Evolutionary conservation across 1,140 invertebrate species (phyloP), one percentile per base, ranked within the genome.

Genomic region (Whitmania pigra): DNA sequence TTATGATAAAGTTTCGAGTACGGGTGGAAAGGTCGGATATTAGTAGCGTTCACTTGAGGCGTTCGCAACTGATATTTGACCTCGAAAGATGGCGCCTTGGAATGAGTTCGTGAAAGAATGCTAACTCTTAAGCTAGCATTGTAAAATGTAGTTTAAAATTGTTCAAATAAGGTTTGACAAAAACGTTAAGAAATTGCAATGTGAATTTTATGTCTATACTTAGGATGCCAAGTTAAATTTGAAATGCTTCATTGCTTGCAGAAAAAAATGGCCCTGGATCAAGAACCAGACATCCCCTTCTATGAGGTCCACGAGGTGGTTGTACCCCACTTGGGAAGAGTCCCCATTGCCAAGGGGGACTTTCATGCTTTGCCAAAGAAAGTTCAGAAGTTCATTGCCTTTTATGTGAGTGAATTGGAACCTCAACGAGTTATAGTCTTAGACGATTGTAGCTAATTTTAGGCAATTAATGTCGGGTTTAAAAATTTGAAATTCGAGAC

Each of bases 271-370:
- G 53, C 71, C 18, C 43, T 72, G n/a, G 71, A 72, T 22, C 43
- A 67, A 53, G 71, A 72, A 54, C 71, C 71, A 17, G 71, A 72
- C 29, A 72, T 72, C n/a, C 71, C 71, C 25, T 72, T 72, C 71
- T 68, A 67, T 68, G 71, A 72, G 40, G 71, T 72, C 18, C 71
- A 72, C 49, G 71, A 72, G 60, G 66, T 72, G 25, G 63, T 72
- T 43, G 71, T 72, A 40, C 71, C 71, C 25, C 71, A 72, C 29
- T 54, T 81, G 17, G 80, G 79, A 13, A 73, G 76, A 68, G 76
- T 81, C 15, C 80, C 79, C 13, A 76, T 81, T 54, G 75, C 72
- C 7, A 81, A 81, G 66, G 80, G 80, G 17, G 78, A 80, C 71
- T 81, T 80, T 70, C 67, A 75, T 29, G 36, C 70, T 13, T 74